Percentiles rank a stretch among this genome's conserved stretches.
Conservation (phyloP, 37 sponge, comb jelly and placozoan species). For the Beroe ovata region DNA sequence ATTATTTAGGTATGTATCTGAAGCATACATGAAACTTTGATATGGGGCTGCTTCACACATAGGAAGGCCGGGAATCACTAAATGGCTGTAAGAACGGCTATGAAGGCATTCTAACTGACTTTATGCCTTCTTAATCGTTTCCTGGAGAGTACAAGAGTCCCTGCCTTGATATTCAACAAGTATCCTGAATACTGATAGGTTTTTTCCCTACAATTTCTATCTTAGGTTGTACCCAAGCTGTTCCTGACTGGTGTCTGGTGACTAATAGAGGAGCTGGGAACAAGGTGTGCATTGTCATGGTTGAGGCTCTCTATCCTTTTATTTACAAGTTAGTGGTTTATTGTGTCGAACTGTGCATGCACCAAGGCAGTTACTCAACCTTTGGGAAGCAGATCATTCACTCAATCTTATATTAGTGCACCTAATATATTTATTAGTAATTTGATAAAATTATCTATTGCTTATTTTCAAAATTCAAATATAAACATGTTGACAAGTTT, state of each 20-base stretch:
- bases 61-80: background rate
- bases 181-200: background rate
- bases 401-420: no score
- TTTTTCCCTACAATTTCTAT: background rate
- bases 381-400: no score
- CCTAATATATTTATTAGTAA: no score
- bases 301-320: slow-evolving; percentile 64
- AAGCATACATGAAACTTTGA: background rate
- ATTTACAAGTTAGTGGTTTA: slow-evolving; percentile 19
- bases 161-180: no score
- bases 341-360: no score
- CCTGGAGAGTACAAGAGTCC: no score
- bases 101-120: background rate
- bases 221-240: slow-evolving; percentile 3
- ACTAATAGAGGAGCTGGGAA: slow-evolving; percentile 39
- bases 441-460: no score
- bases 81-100: background rate
- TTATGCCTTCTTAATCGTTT: background rate
- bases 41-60: background rate
- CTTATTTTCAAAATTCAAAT: no score
- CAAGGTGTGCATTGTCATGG: slow-evolving; percentile 43
- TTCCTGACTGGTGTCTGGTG: slow-evolving; percentile 62
- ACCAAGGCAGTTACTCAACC: no score
- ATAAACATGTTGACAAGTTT: no score
- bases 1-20: slow-evolving; percentile 31